Conservation (phyloP, 92 coral and sea anemone species). For the Bergia sp. region DNA sequence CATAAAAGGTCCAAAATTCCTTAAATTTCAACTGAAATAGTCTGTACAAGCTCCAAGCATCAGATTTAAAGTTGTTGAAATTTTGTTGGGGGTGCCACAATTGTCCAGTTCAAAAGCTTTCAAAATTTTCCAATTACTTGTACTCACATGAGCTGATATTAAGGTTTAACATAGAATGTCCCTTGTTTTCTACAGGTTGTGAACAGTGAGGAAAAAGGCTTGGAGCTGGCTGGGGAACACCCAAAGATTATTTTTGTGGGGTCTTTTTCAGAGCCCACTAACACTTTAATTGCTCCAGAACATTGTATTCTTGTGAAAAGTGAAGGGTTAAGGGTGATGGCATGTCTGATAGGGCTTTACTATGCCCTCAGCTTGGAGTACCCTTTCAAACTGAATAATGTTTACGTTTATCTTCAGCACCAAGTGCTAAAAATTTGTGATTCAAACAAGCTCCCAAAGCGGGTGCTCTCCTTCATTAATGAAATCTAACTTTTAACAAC, state of each 20-base stretch:
- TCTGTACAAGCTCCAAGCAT: constrained; percentile 9
- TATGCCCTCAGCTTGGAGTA: constrained; percentile 9
- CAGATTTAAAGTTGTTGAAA: constrained; percentile 4
- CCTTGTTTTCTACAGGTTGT: constrained; percentile 21
- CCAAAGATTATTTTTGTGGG: background rate
- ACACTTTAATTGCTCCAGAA: background rate
- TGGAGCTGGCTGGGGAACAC: constrained; percentile 25
- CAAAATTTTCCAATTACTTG: background rate
- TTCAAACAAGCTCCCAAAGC: constrained; percentile 13
- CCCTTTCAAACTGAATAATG: constrained; percentile 11
- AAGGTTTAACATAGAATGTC: background rate
- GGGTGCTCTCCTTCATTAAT: constrained; percentile 17
- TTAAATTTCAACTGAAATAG: background rate
- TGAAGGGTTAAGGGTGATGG: constrained; percentile 2
- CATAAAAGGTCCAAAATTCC: too few relatives aligned
- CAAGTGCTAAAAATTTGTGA: constrained; percentile 9
- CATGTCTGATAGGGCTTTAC: background rate
- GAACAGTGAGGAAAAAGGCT: constrained; percentile 19
- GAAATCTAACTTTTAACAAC: background rate
- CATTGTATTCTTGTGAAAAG: background rate
- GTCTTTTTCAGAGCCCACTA: constrained; percentile 13
- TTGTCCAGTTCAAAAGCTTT: background rate
- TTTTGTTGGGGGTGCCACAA: constrained; percentile 11
- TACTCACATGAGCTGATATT: constrained; percentile 16
- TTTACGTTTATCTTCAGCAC: constrained; percentile 2